These are phyloP conservation scores for Galagoides demidoff DNA, from an alignment of 2,797 vertebrate species.

Conservation along the genomic window DNA sequence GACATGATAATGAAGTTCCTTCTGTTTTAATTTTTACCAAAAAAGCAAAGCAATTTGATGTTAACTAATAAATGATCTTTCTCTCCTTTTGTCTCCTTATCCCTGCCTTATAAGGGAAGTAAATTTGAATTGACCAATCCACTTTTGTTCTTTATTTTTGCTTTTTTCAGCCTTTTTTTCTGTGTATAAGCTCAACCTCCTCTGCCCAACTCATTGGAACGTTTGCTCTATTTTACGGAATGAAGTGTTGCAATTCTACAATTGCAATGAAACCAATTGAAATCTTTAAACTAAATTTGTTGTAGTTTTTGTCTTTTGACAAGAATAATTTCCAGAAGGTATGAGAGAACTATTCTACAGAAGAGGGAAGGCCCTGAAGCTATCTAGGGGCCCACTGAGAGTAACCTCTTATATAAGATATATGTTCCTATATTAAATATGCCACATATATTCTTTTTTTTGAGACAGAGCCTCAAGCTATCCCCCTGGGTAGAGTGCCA, in stretches of 20 bases:
- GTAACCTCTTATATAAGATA: background rate
- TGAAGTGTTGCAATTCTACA: background rate
- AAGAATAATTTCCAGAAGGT: background rate
- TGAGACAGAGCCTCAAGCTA: too few relatives aligned
- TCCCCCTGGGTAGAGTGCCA: too few relatives aligned
- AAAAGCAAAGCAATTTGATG: background rate
- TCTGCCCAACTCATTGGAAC: background rate
- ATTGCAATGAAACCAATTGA: background rate
- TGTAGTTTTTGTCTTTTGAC: background rate
- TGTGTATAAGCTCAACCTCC: background rate
- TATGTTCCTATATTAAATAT: background rate
- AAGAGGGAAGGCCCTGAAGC: background rate
- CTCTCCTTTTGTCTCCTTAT: background rate
- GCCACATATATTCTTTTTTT: background rate
- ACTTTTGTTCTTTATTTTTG: background rate
- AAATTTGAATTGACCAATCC: background rate
- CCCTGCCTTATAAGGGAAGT: background rate
- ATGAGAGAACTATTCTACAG: background rate
- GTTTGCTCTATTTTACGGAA: background rate
- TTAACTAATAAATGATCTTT: background rate
- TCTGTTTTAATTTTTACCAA: background rate
- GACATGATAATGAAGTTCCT: background rate
- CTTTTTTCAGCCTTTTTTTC: background rate
- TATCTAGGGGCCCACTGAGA: background rate
- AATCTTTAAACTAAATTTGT: background rate